These are phyloP conservation scores for Lissonota sp. DNA, from an alignment of 2,888 invertebrate genomes.

Conservation along the genomic window DNA sequence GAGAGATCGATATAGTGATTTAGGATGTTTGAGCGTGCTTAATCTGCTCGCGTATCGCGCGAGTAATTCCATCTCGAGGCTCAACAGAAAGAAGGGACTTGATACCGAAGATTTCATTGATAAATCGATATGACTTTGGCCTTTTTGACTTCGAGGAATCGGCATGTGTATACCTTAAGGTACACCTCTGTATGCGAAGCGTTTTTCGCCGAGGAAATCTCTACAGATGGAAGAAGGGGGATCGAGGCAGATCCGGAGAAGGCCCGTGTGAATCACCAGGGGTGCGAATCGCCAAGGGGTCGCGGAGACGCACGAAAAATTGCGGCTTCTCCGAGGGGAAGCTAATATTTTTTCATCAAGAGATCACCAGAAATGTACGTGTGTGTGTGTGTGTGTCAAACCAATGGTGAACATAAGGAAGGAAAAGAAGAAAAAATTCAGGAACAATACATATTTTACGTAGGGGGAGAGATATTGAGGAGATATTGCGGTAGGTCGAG, in stretches of 20 bases:
- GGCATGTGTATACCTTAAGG: no score
- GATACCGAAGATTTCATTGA: no score
- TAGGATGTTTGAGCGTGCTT: conserved; percentile 48
- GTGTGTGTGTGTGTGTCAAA: background rate
- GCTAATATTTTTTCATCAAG: conserved; percentile 30
- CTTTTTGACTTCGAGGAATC: no score
- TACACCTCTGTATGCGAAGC: background rate
- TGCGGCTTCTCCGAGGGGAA: conserved; percentile 30
- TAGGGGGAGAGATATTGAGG: background rate
- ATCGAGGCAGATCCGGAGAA: conserved; percentile 43
- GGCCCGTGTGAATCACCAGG: conserved; percentile 62
- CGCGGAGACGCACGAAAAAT: conserved; percentile 32
- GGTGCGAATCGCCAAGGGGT: conserved; percentile 39
- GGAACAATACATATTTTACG: conserved; percentile 21
- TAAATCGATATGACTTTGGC: no score
- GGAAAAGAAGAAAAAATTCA: conserved; percentile 9
- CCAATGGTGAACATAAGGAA: conserved; percentile 5
- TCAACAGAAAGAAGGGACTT: background rate
- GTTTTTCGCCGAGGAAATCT: conserved; percentile 56
- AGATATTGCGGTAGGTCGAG: conserved; percentile 63
- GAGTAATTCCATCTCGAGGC: background rate
- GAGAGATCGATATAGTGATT: conserved; percentile 46
- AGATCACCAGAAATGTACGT: conserved; percentile 24
- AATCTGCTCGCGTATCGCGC: conserved; percentile 43
- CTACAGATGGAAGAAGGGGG: conserved; percentile 14